Percentiles rank a stretch among this genome's conserved stretches.
Conservation (phyloP, 2,797 vertebrate species). For the Dendrocincla tyrannina region DNA sequence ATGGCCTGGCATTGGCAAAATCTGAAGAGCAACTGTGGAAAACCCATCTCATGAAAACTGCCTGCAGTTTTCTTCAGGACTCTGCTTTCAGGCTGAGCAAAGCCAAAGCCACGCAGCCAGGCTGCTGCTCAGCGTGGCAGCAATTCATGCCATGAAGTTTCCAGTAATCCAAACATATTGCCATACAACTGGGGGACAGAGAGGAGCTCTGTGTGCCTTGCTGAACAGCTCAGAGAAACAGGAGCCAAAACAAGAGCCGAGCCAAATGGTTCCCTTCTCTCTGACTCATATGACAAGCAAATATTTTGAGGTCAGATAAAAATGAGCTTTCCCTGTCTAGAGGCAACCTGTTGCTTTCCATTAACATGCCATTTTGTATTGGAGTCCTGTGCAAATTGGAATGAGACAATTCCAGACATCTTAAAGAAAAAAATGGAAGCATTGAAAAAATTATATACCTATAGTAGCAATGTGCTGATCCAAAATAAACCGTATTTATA, state of each 20-base stretch:
- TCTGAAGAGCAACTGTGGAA: rapidly evolving
- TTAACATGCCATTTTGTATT: neutral
- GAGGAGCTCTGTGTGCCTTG: rapidly evolving
- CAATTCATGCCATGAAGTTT: neutral
- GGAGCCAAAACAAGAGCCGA: neutral
- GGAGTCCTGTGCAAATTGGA: neutral
- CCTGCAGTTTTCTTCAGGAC: neutral
- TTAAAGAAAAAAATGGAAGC: neutral
- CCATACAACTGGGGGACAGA: neutral
- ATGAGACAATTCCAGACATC: neutral
- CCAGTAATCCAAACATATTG: neutral
- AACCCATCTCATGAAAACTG: neutral
- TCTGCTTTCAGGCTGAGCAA: neutral
- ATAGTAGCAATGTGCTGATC: neutral
- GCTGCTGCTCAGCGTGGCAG: neutral
- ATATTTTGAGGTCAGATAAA: neutral
- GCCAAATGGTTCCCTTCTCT: neutral
- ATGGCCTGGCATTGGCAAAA: neutral
- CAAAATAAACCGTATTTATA: neutral
- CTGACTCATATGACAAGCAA: neutral
- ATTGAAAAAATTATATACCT: neutral
- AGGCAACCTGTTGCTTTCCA: neutral
- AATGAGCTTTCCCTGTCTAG: neutral
- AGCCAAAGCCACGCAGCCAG: neutral
- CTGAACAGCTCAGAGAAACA: rapidly evolving